Evolutionary conservation across 2,888 invertebrate genomes (phyloP), one percentile per base, ranked within the genome.

Genomic region (Priocnemis perturbator): DNA sequence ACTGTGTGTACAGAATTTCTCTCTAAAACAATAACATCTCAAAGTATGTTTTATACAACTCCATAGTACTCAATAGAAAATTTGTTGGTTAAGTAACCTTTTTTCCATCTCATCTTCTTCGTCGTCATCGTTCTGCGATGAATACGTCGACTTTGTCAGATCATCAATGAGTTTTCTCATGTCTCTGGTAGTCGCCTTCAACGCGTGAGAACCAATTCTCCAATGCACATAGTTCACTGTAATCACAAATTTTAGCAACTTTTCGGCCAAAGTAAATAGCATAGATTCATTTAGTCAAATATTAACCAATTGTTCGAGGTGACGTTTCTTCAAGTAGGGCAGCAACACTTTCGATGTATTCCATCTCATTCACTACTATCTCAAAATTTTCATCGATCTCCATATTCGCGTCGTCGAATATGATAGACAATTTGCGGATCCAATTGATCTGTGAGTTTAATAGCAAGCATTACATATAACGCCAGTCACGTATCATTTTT

Each of bases 171-270:
- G 19, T 0, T 68, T 26, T 48, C 70, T 69, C 63, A 72, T 59
- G 7, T 17, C 21, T 26, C 56, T 56, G 9, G 70, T 76, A 37
- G 75, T 73, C 26, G 71, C 68, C 7, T 53, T 23, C 52, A 79
- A 55, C 63, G 73, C 61, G 4, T 64, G 62, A 48, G 67, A 73
- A 3, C 76, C 58, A 23, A 74, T 76, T 20, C 71, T 58, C 79
- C 79, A 79, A 44, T 79, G 79, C 26, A 79, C 62, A 56, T 78
- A 79, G 59, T 79, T 77, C 0, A 74, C 79, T 79, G 55, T n/a
- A 50, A 50, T 11, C 50, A 50, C 4, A 50, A n/a, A 1, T 50
- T 5, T 50, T 50, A 50, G n/a, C n/a, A 37, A 23, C 26, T 7
- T 47, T 59, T 59, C 47, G 15, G 21, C 9, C 47, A 9, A 23